Percentiles rank a stretch among this genome's conserved stretches.
Conservation (phyloP, 2,113 vertebrate genomes). For the Cyanistes caeruleus region DNA sequence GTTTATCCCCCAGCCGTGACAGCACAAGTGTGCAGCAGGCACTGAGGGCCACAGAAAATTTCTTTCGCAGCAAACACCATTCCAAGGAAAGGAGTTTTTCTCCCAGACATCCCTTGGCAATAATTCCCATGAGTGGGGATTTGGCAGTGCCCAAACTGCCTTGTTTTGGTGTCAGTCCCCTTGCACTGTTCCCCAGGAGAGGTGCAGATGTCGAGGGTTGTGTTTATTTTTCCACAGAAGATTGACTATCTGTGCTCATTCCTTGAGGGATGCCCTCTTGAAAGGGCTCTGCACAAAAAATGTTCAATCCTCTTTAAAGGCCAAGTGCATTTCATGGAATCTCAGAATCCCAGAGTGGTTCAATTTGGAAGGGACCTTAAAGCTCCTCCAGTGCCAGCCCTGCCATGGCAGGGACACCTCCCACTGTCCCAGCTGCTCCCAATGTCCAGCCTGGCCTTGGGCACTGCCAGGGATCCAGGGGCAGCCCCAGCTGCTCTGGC, state of each 20-base stretch:
- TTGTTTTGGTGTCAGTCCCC: not conserved
- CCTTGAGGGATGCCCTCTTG: not conserved
- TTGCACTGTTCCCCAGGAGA: not conserved
- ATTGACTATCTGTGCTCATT: accelerated
- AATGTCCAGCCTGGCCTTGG: not conserved
- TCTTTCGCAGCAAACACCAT: not conserved
- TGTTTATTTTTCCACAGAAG: not conserved
- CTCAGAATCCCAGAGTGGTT: accelerated
- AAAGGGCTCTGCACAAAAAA: not conserved
- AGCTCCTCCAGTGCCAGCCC: accelerated
- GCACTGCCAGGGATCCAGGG: not conserved
- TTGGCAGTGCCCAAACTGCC: not conserved
- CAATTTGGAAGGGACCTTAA: not conserved
- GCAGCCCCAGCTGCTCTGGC: not conserved
- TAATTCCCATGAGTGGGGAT: not conserved
- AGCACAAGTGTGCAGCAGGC: not conserved
- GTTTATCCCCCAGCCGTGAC: not conserved
- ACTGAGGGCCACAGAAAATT: not conserved
- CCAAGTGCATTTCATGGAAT: not conserved
- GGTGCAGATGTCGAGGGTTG: not conserved
- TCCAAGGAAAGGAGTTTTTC: not conserved
- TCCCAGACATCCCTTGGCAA: not conserved
- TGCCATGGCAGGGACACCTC: not conserved
- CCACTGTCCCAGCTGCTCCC: not conserved
- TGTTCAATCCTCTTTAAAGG: not conserved